These are phyloP conservation scores for Drosophila ezoana DNA, from an alignment of 2,888 invertebrate genomes.

Conservation along the genomic window DNA sequence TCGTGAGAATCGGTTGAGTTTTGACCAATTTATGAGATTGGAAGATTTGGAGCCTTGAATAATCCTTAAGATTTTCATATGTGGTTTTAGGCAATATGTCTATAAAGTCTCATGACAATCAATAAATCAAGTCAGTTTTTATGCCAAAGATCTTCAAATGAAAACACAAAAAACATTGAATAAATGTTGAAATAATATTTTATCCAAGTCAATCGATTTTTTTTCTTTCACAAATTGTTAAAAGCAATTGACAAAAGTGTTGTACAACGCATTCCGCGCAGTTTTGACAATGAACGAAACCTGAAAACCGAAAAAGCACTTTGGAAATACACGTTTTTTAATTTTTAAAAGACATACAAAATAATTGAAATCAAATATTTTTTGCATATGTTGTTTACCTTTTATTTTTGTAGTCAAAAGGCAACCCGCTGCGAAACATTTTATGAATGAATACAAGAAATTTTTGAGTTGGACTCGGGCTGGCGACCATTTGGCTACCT, in stretches of 20 bases:
- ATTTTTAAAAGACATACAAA: conserved; percentile 13
- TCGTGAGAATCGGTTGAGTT: no score
- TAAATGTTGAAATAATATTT: conserved; percentile 5
- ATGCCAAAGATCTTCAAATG: background rate
- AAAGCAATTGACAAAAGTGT: conserved; percentile 48
- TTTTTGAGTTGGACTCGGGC: conserved; percentile 36
- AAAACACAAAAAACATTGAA: conserved; percentile 4
- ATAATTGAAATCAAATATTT: conserved; percentile 62
- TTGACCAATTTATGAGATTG: no score
- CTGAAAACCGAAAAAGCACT: conserved; percentile 27
- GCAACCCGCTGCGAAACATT: conserved; percentile 51
- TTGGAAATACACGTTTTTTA: conserved; percentile 26
- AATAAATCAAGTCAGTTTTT: no score
- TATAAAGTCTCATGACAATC: no score
- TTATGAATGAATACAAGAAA: conserved; percentile 66
- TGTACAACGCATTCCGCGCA: conserved; percentile 43
- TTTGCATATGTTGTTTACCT: conserved; percentile 37
- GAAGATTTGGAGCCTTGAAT: no score
- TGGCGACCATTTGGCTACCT: conserved; percentile 71
- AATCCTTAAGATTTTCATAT: no score
- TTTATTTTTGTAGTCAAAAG: conserved; percentile 10
- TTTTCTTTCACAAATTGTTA: conserved; percentile 28
- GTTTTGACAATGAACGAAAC: conserved; percentile 5
- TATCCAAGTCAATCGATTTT: conserved; percentile 9
- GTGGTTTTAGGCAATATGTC: no score